Evolutionary conservation across 2,888 invertebrate species (phyloP), one percentile per base, ranked within the genome.

Genomic region (Chloroclysta siterata): DNA sequence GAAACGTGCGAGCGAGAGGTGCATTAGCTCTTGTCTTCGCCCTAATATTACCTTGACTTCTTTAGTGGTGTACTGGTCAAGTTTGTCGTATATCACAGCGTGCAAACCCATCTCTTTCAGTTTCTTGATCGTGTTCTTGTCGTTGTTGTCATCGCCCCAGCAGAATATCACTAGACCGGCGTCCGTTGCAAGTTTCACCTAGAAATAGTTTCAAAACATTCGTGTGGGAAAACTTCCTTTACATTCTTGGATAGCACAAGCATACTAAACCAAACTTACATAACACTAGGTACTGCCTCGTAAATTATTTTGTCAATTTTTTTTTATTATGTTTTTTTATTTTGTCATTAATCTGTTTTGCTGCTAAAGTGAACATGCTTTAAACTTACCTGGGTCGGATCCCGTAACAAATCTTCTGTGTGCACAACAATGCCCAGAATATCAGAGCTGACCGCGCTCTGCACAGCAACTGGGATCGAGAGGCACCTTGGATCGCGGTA

Each of bases 71-170:
- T 95, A 95, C 74, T 96, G 95, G 76, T 97, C 97, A 75, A 97
- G 96, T 87, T 98, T 97, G 87, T 99, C 99, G 82, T 98, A 99
- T 80, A 99, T 99, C 61, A 99, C 97, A 50, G 98, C 99, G 82
- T 99, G 98, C 41, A 99, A 94, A 1, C 98, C 98, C 77, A 98
- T 94, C 68, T 96, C 94, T 84, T 98, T 98, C 39, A 99, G 94
- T 80, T 96, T 95, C 78, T 95, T 95, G 60, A 99, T 97, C 0
- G 96, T 97, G 47, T 95, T 95, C 70, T 96, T 96, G 84, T 97
- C 96, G 77, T 98, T 98, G 83, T 98, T 98, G 78, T 98, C 98
- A 76, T 99, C 98, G 29, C 99, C 99, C 99, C 99, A 99, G 80
- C 98, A 98, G 88, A 99, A 99, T 68, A 98, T 95, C 5, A 98